Percentiles rank a stretch among this genome's conserved stretches.
Evolutionary conservation across 2,113 vertebrate genomes (phyloP).

Genomic region (Bubalus kerabau): DNA sequence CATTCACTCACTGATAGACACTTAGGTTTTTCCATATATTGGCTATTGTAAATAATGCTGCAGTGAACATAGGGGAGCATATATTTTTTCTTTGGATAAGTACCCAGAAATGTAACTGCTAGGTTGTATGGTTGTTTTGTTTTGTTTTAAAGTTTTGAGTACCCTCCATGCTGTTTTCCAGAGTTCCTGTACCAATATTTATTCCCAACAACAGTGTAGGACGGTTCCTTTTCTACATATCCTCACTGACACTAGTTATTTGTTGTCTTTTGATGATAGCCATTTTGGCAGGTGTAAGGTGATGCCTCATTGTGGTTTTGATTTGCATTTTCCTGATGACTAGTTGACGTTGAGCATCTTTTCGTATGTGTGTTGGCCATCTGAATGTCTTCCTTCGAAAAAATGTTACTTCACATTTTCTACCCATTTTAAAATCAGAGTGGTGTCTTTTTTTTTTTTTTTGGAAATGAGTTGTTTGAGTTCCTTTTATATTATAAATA

Average conservation of each 20-base stretch:
- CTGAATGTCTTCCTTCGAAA: neutral
- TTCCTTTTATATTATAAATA: too few relatives aligned
- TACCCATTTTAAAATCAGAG: neutral
- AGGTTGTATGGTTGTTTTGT: neutral
- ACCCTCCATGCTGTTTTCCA: neutral
- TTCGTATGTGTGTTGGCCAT: neutral
- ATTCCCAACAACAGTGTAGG: neutral
- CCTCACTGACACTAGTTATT: neutral
- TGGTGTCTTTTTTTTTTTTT: neutral
- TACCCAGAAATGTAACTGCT: neutral
- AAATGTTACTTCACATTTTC: neutral
- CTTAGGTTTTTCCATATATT: neutral
- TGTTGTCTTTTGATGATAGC: neutral
- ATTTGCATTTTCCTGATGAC: neutral
- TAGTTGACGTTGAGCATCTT: neutral
- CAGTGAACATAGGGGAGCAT: neutral
- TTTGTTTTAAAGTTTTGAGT: neutral
- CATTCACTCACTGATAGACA: neutral
- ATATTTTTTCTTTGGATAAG: neutral
- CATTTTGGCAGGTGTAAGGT: neutral
- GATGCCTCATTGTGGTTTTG: neutral
- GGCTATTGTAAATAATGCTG: neutral
- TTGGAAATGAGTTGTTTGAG: neutral
- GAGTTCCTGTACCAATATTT: neutral
- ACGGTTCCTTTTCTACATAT: neutral